These are phyloP conservation scores for Chionomys nivalis DNA, from an alignment of 2,113 vertebrate genomes.

Conservation along the genomic window DNA sequence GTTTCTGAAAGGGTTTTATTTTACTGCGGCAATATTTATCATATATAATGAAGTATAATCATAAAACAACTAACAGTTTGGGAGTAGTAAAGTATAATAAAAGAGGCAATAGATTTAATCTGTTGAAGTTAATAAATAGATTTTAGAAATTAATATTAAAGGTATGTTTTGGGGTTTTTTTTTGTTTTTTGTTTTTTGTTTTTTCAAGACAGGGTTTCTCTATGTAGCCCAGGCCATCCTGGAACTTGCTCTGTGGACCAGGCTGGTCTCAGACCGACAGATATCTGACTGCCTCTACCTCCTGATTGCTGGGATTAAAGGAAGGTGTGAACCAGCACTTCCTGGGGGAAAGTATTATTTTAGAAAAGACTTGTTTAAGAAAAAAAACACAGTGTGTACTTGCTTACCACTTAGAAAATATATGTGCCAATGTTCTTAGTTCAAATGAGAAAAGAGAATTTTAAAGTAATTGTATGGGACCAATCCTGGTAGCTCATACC, in stretches of 20 bases:
- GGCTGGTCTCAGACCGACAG: background rate
- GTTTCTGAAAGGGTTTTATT: background rate
- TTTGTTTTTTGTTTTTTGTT: background rate
- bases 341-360: background rate
- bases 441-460: background rate
- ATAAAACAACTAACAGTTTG: background rate
- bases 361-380: background rate
- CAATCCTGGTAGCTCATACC: background rate
- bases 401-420: background rate
- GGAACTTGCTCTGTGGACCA: background rate
- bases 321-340: background rate
- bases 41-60: background rate
- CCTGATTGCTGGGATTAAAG: background rate
- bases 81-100: background rate
- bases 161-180: background rate
- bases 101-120: background rate
- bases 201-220: background rate
- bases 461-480: background rate
- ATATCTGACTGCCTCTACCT: background rate
- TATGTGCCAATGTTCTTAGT: background rate
- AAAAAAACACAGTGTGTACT: background rate
- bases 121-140: background rate
- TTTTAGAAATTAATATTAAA: conserved; percentile 16
- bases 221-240: background rate
- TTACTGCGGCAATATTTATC: conserved; percentile 1